Evolutionary conservation across 2,797 vertebrate genomes (phyloP), one percentile per base, ranked within the genome.

Genomic region (Remorina albescens): DNA sequence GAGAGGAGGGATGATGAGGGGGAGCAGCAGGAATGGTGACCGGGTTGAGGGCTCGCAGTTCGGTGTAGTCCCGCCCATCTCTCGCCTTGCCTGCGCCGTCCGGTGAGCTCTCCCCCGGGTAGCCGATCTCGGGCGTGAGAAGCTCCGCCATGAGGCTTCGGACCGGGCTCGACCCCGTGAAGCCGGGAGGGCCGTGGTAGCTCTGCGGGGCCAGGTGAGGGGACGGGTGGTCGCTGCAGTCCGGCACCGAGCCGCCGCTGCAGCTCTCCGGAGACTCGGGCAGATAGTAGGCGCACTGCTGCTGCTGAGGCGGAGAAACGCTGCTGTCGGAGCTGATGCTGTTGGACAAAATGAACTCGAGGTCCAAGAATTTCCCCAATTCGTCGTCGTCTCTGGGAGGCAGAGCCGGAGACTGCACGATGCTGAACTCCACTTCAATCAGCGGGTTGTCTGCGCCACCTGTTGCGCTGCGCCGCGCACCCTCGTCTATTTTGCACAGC

Each of bases 331-430:
- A 81, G 41, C 87, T 74, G 54, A 95, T 90, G 0, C 93, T 95
- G 91, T 98, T 97, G 0, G 96, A 95, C 74, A 98, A 75, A 71
- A 98, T 98, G 88, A 98, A 98, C 54, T 98, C 97, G 60, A 98
- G 88, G 86, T 98, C 97, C 78, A 98, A 70, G 76, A 96, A 96
- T 56, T 92, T 95, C 6, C 93, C 95, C 69, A 98, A 80, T 4
- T 97, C 96, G 77, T 97, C 96, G 1, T 97, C 97, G 42, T 98
- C 97, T 74, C 90, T 93, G 8, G 64, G 34, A 0, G 63, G 70
- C n/a, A 85, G 78, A 60, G 76, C 80, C 2, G 91, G 92, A 37
- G 86, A 90, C 53, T 93, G 93, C 0, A 95, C 86, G 51, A 95
- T 94, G 87, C 92, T 94, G 83, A 95, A 94, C 77, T 93, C 94